Evolutionary conservation across 2,797 vertebrate species (phyloP), one percentile per base, ranked within the genome.

Genomic region (Phataginus tricuspis): DNA sequence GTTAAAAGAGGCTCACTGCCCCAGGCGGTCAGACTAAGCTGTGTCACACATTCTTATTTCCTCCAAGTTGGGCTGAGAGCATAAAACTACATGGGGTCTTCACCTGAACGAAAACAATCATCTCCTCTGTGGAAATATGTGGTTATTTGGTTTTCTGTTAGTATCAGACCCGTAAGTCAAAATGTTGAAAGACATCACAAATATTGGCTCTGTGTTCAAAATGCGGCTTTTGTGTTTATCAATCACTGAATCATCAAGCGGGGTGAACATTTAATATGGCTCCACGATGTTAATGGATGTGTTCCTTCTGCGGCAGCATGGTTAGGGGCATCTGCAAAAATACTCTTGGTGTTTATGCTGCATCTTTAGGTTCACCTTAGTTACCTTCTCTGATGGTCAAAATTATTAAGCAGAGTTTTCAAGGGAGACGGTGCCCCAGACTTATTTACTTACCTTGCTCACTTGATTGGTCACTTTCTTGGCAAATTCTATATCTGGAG

Each of bases 401-500:
- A 61, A 66, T 53, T 45, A 96, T 71, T 51, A 49, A 82, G 27
- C 27, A 71, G 42, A 61, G 14, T 61, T 96, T 87, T 80, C n/a
- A 51, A 72, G 84, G 68, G 29, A 86, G 11, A n/a, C 3, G n/a
- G 29, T 45, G 51, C 19, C 10, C 27, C 68, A 45, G 12, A 25
- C 3, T 21, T 64, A 13, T 29, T 34, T 79, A 98, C 99, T 99
- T 98, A 99, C 99, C 95, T 99, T 99, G 95, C 99, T 99, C 96
- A 98, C 99, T 98, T 99, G 99, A 61, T 98, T 90, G 16, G 98
- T 98, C 97, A 99, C 99, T 98, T 98, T 99, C 98, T 96, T 99
- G 96, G 99, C 99, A 96, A 99, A 99, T 92, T 99, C 99, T 98
- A 99, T 93, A 0, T 99, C 99, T 64, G 99, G 99, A 85, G 99